Base-by-base conservation (phyloP, 1,140 invertebrate species). In the Drosophila ironensis region DNA sequence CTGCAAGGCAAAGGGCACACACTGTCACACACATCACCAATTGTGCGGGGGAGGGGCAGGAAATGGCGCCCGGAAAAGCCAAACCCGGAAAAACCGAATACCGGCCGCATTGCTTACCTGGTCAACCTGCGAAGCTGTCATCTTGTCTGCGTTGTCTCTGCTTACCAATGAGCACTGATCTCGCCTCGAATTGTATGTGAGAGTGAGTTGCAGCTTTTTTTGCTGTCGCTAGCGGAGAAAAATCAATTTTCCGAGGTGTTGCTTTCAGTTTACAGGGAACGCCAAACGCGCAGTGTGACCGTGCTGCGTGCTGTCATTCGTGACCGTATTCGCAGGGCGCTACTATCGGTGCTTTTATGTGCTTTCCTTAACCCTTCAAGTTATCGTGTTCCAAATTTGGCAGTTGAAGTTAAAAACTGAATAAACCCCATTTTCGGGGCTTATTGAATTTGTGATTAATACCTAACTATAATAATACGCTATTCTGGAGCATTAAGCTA, bases 1-100 rank as follows among this genome's bases (percentile, higher is more conserved):
- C 94, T 95, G 59, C 4, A 47, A 17, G 44, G 40, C 6, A 63
- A 24, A 48, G 25, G 14, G 2, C 0, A 53, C 33, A 14, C n/a
- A n/a, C n/a, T n/a, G n/a, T n/a, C n/a, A n/a, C n/a, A n/a, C n/a
- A n/a, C n/a, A n/a, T n/a, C n/a, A n/a, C n/a, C n/a, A n/a, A n/a
- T n/a, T n/a, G n/a, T n/a, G n/a, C n/a, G n/a, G n/a, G n/a, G n/a
- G n/a, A n/a, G n/a, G n/a, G n/a, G 1, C 11, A 33, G 30, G 12
- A 33, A 27, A 27, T 12, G 11, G 11, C 30, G 14, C 30, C 11
- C 12, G 63, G 48, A 2, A 22, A 28, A 20, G 28, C 51, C n/a
- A 3, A 27, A 45, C 67, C 60, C 61, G 52, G 66, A 64, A 64
- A 50, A 52, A 27, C 17, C 42, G 9, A 37, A 25, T 9, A n/a